These are phyloP conservation scores for Xyrauchen texanus DNA, from an alignment of 2,113 vertebrate species.

Conservation along the genomic window DNA sequence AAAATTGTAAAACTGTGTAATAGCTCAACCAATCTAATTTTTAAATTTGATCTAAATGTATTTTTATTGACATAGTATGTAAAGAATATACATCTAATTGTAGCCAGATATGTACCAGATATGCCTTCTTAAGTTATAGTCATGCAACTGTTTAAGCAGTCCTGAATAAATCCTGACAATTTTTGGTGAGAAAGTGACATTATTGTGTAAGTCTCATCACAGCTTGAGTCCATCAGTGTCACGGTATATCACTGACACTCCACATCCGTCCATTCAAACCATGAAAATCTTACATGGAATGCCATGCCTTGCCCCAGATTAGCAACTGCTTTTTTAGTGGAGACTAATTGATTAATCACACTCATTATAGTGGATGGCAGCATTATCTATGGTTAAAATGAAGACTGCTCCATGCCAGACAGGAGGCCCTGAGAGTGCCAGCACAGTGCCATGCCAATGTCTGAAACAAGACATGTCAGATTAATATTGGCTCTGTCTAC, in stretches of 20 bases:
- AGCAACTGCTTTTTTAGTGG: constrained; percentile 41
- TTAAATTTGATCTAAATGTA: too few species aligned
- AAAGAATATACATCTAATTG: too few species aligned
- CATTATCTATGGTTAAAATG: constrained; percentile 47
- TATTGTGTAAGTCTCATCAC: constrained; percentile 3
- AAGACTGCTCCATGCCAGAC: constrained; percentile 62
- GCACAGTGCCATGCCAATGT: constrained; percentile 26
- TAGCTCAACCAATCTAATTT: too few species aligned
- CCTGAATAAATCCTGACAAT: too few species aligned
- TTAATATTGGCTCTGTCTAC: constrained; percentile 37
- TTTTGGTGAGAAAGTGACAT: too few species aligned
- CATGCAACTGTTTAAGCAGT: too few species aligned
- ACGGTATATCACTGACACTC: constrained; percentile 50
- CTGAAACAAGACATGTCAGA: constrained; percentile 38
- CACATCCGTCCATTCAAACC: constrained; percentile 49
- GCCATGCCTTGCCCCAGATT: constrained; percentile 54
- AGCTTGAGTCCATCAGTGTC: constrained; percentile 27
- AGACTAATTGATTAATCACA: constrained; percentile 72
- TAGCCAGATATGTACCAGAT: too few species aligned
- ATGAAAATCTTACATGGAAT: constrained; percentile 55
- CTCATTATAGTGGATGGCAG: constrained; percentile 58
- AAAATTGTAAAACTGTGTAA: too few species aligned
- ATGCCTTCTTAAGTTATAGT: too few species aligned
- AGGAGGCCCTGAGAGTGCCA: too few species aligned
- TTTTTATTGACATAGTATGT: too few species aligned